phyloP scores from a whole-genome alignment of 2,797 vertebrate species.

The Pangasius macronema region DNA sequence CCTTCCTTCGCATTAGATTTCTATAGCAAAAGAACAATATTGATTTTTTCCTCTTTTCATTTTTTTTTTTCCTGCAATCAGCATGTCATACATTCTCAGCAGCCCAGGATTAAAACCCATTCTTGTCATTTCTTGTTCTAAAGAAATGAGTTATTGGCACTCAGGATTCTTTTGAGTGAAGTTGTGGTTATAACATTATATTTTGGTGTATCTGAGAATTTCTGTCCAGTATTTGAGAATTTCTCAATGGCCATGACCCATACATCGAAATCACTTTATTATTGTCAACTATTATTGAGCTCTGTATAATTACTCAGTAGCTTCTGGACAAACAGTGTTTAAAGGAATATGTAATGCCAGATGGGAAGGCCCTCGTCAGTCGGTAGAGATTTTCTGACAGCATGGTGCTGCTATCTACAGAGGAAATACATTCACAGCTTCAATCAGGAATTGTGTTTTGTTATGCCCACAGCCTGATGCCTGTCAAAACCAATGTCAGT shows the following conservation, averaged over 20 bases:
- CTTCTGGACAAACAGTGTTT: constrained; percentile 10
- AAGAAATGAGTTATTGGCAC: constrained; percentile 32
- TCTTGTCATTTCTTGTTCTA: constrained; percentile 40
- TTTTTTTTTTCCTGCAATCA: constrained; percentile 46
- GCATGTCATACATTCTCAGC: constrained; percentile 41
- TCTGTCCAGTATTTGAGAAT: constrained; percentile 1
- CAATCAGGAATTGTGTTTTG: constrained; percentile 31
- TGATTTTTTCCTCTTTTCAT: constrained; percentile 56
- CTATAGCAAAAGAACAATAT: constrained; percentile 57
- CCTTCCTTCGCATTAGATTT: constrained; percentile 66
- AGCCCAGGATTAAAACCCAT: constrained; percentile 16
- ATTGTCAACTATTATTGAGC: neutral
- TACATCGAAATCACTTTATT: neutral
- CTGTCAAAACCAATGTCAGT: constrained; percentile 41
- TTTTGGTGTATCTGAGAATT: neutral
- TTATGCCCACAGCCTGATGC: constrained; percentile 30
- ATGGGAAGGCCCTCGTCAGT: constrained; percentile 13
- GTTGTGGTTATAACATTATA: constrained; percentile 11
- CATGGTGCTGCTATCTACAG: neutral
- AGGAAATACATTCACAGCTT: constrained; percentile 32
- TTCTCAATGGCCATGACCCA: constrained; percentile 3
- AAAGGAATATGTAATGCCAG: neutral
- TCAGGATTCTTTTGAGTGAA: constrained; percentile 4
- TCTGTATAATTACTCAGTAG: constrained; percentile 7
- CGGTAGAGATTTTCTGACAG: constrained; percentile 17